Evolutionary conservation across 2,113 vertebrate genomes (phyloP).

Genomic region (Coregonus clupeaformis): DNA sequence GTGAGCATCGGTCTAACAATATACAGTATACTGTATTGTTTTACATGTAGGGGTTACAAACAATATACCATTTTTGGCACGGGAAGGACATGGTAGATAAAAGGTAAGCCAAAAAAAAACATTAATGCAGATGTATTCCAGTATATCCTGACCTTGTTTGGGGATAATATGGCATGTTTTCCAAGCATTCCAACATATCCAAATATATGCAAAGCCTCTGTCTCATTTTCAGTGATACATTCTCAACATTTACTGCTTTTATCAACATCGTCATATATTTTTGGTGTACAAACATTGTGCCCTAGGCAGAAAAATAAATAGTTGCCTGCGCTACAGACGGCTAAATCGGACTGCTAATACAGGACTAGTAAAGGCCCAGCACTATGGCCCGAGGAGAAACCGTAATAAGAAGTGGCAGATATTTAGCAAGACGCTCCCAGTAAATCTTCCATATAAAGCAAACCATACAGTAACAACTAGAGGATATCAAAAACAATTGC

Average conservation of each 20-base stretch:
- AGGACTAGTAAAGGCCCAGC: too few relatives aligned
- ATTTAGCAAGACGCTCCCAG: too few relatives aligned
- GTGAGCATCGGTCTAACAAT: conserved; percentile 29
- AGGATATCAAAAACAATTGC: conserved; percentile 23
- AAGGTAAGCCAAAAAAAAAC: not conserved
- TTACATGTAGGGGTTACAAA: conserved; percentile 42
- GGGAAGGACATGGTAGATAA: conserved; percentile 29
- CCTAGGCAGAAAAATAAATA: too few relatives aligned
- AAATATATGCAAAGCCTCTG: not conserved
- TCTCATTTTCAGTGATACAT: not conserved
- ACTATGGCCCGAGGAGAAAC: not conserved
- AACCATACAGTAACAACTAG: not conserved
- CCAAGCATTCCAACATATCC: conserved; percentile 1
- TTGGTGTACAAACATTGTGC: too few relatives aligned
- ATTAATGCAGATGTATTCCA: conserved; percentile 59
- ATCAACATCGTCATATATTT: too few relatives aligned
- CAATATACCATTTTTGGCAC: conserved; percentile 43
- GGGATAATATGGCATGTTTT: conserved; percentile 8
- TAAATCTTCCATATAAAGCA: not conserved
- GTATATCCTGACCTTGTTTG: conserved; percentile 15
- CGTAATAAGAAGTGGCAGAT: not conserved
- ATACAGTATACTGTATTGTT: conserved; percentile 12
- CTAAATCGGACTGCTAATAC: too few relatives aligned
- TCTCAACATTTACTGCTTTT: too few relatives aligned
- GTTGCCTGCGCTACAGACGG: too few relatives aligned